phyloP scores from a whole-genome alignment of 1,140 invertebrate species.

The Yoshiicerus persimilis region DNA sequence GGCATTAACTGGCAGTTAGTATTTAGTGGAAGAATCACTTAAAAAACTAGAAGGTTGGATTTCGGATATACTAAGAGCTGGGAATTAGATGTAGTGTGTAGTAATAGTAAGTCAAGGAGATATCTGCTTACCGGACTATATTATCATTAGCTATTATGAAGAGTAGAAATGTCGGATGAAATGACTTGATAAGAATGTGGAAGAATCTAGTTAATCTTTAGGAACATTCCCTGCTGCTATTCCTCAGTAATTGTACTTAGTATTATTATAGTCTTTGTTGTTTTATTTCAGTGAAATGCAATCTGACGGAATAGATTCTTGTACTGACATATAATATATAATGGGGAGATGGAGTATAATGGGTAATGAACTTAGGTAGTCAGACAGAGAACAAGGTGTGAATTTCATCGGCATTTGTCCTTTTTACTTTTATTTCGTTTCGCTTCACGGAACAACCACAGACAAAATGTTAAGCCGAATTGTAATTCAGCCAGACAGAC shows the following conservation, averaged over 20 bases:
- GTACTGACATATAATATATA: not conserved
- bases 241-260: not conserved
- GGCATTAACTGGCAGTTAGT: not conserved
- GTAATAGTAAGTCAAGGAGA: too few species aligned
- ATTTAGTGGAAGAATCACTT: not conserved
- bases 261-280: not conserved
- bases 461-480: not conserved
- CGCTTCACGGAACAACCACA: not conserved
- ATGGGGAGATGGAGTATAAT: not conserved
- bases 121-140: too few species aligned
- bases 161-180: not conserved
- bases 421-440: not conserved
- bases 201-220: not conserved
- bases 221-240: not conserved
- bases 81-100: too few species aligned
- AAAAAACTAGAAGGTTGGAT: not conserved
- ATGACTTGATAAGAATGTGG: not conserved
- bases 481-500: not conserved
- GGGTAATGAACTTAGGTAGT: not conserved
- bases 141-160: not conserved
- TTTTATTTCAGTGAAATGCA: not conserved
- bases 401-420: not conserved
- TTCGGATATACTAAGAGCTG: too few species aligned
- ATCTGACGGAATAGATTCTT: not conserved
- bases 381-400: conserved; percentile 3